phyloP scores from a whole-genome alignment of 2,797 vertebrate species.

The Sebastes jordani region DNA sequence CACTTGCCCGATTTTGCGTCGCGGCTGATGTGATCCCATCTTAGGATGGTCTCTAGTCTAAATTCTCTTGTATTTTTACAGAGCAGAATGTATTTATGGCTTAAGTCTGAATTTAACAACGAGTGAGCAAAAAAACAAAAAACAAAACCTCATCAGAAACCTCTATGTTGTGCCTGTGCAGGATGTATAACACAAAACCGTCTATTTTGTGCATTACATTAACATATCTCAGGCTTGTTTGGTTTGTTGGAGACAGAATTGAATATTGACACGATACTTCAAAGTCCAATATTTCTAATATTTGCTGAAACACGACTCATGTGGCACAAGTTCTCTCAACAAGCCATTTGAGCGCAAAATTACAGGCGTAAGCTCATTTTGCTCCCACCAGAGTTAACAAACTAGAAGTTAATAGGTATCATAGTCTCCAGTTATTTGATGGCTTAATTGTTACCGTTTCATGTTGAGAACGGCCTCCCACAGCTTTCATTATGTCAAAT shows the following conservation, averaged over 20 bases:
- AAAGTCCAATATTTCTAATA: neutral
- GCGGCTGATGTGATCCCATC: neutral
- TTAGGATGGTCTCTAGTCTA: neutral
- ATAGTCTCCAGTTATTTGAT: conserved; percentile 21
- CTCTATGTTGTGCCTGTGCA: neutral
- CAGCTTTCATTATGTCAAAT: conserved; percentile 42
- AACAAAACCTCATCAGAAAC: neutral
- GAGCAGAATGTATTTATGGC: neutral
- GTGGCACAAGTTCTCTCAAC: neutral
- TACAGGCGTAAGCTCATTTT: neutral
- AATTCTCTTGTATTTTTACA: neutral
- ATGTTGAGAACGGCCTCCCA: neutral
- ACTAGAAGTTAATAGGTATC: conserved; percentile 13
- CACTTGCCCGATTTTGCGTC: neutral
- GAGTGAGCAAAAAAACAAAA: neutral
- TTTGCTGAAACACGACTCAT: neutral
- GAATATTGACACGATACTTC: neutral
- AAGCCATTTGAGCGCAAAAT: conserved; percentile 6
- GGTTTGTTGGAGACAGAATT: neutral
- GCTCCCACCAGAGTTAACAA: neutral
- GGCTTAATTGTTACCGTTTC: conserved; percentile 31
- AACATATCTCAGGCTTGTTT: neutral
- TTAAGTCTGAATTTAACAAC: neutral
- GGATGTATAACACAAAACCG: neutral
- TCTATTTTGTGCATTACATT: neutral